Percentiles rank a stretch among this genome's conserved stretches.
These are phyloP conservation scores for Epizoanthus fatuus DNA, from an alignment of 92 coral and sea anemone species.

Conservation along the genomic window DNA sequence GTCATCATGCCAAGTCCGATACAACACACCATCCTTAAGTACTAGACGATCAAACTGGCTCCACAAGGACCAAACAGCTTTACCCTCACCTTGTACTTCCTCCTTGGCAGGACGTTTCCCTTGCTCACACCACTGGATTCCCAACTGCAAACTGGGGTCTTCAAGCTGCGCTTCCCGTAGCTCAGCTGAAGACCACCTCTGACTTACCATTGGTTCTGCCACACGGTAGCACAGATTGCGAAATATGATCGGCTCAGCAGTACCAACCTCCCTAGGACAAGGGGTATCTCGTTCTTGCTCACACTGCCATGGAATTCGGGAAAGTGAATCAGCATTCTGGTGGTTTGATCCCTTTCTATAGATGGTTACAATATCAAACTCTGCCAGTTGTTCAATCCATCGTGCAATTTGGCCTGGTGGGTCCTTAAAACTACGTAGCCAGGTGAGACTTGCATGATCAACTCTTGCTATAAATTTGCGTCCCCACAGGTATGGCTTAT, in stretches of 20 bases:
- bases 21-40: conserved; percentile 23
- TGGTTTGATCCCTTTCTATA: neutral
- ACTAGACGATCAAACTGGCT: conserved; percentile 14
- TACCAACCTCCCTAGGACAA: neutral
- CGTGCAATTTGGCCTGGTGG: conserved; percentile 42
- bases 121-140: conserved; percentile 21
- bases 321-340: neutral
- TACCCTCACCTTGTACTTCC: conserved; percentile 19
- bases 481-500: conserved; percentile 7
- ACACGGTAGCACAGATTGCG: neutral
- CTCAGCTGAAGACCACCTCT: conserved; percentile 5
- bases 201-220: conserved; percentile 16
- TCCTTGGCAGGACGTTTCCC: conserved; percentile 20
- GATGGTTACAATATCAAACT: neutral
- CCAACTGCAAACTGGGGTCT: neutral
- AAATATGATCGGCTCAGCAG: neutral
- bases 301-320: neutral
- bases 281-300: neutral
- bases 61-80: conserved; percentile 26
- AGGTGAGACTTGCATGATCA: conserved; percentile 28
- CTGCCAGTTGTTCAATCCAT: conserved; percentile 5
- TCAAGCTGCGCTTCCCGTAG: neutral
- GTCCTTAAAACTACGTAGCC: conserved; percentile 21
- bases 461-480: conserved; percentile 4
- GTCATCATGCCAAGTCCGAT: conserved; percentile 2